phyloP scores from a whole-genome alignment of 1,140 invertebrate genomes.

The Trinorchestia longiramus region DNA sequence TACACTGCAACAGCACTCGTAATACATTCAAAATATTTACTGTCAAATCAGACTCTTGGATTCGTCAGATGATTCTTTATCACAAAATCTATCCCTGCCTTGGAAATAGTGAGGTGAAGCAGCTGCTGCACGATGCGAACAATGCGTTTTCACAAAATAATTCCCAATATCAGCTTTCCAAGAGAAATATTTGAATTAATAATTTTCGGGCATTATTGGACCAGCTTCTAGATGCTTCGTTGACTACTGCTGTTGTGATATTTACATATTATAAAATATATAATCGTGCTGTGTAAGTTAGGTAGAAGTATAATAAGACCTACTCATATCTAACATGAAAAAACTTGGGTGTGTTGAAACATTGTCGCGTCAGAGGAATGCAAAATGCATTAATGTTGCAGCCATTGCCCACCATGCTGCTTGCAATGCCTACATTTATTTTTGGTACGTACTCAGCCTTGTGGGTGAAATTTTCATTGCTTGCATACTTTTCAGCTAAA shows the following conservation, averaged over 20 bases:
- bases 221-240: neutral
- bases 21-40: neutral
- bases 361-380: neutral
- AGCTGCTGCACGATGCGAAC: no score
- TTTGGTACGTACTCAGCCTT: no score
- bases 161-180: neutral
- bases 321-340: neutral
- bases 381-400: neutral
- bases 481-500: neutral
- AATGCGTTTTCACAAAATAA: neutral
- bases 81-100: neutral
- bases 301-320: neutral
- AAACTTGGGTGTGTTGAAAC: neutral
- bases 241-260: conserved; percentile 2
- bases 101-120: neutral
- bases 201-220: neutral
- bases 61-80: neutral
- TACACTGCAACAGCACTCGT: neutral
- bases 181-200: neutral
- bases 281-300: neutral
- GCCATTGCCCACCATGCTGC: neutral
- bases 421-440: neutral
- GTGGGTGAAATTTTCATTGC: neutral
- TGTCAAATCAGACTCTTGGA: neutral
- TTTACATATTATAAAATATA: conserved; percentile 8